A percentile compares a stretch with the other conserved stretches of the same genome.
phyloP scores from a whole-genome alignment of 2,888 invertebrate genomes.

The Phragmatobia fuliginosa region DNA sequence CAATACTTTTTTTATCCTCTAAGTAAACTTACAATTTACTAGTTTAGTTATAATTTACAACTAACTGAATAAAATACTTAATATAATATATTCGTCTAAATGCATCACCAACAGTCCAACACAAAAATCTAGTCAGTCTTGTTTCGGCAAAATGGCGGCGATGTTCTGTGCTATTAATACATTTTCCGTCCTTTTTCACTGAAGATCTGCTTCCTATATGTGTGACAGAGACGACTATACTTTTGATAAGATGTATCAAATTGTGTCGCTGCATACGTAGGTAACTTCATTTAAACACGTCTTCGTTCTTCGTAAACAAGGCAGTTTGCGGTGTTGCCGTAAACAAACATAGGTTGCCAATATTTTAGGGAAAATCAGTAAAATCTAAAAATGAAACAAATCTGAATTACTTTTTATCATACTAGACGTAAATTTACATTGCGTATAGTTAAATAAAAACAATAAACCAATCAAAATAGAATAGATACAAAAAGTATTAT shows the following conservation, averaged over 20 bases:
- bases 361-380: slow-evolving; percentile 24
- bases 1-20: slow-evolving; percentile 28
- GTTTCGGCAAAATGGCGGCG: slow-evolving; percentile 84
- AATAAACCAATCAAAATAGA: neutral
- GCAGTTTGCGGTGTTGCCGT: slow-evolving; percentile 71
- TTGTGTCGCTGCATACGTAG: slow-evolving; percentile 79
- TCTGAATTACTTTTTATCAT: neutral
- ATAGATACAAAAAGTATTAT: neutral
- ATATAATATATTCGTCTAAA: slow-evolving; percentile 46
- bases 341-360: slow-evolving; percentile 43
- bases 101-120: slow-evolving; percentile 62
- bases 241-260: slow-evolving; percentile 72
- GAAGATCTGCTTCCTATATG: slow-evolving; percentile 30
- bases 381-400: neutral
- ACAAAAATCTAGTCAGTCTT: slow-evolving; percentile 71
- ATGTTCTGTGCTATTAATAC: slow-evolving; percentile 79
- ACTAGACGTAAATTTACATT: neutral
- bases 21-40: slow-evolving; percentile 28
- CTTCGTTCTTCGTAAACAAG: slow-evolving; percentile 84
- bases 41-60: slow-evolving; percentile 25
- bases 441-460: neutral
- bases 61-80: slow-evolving; percentile 28
- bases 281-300: slow-evolving; percentile 84
- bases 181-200: slow-evolving; percentile 69
- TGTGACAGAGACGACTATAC: slow-evolving; percentile 68